A percentile compares a stretch with the other conserved stretches of the same genome.
Conservation (phyloP, 2,113 vertebrate species). For the Ceratotherium simum region DNA sequence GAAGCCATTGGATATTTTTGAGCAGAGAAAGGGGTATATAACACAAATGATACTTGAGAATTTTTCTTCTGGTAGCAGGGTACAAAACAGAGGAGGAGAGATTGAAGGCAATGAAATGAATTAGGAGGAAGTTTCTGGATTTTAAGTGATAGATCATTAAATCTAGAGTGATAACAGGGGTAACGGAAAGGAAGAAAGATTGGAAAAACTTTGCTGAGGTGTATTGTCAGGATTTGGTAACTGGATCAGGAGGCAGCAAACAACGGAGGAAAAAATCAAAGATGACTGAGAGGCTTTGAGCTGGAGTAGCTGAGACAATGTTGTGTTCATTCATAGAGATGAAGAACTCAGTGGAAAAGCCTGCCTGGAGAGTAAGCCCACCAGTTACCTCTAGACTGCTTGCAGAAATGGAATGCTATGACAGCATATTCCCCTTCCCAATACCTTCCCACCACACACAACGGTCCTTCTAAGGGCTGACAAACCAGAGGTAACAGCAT, state of each 20-base stretch:
- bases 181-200: neutral
- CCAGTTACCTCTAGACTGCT: neutral
- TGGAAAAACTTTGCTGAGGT: neutral
- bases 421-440: neutral
- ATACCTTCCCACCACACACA: neutral
- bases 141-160: slow-evolving; percentile 1
- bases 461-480: neutral
- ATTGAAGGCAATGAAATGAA: neutral
- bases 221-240: neutral
- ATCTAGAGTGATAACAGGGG: neutral
- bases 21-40: neutral
- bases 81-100: neutral
- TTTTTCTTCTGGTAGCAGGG: neutral
- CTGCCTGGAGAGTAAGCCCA: neutral
- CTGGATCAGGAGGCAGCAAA: neutral
- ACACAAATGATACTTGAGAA: slow-evolving; percentile 5
- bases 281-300: neutral
- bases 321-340: neutral
- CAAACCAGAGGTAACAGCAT: neutral
- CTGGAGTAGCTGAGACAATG: neutral
- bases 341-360: neutral
- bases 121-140: neutral
- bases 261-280: neutral
- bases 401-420: neutral
- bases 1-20: neutral